These are phyloP conservation scores for Lumbricus terrestris DNA, from an alignment of 2,888 invertebrate genomes.

Conservation along the genomic window DNA sequence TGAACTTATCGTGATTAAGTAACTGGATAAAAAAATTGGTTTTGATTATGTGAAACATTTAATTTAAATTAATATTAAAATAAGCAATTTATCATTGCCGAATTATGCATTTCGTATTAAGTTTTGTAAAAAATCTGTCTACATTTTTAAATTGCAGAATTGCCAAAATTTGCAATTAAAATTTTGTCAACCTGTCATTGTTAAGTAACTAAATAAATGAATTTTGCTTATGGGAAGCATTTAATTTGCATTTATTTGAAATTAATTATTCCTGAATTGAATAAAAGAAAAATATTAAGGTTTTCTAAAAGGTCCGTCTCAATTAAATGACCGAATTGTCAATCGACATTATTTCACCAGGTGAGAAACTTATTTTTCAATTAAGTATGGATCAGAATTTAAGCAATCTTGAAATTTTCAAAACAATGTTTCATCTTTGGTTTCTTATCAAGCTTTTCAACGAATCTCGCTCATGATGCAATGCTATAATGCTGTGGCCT, in stretches of 20 bases:
- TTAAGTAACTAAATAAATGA: too few species aligned
- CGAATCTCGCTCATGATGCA: too few species aligned
- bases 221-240: too few species aligned
- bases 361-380: not conserved
- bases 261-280: not conserved
- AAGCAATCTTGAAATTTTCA: not conserved
- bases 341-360: not conserved
- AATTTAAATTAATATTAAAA: not conserved
- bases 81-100: too few species aligned
- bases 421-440: not conserved
- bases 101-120: too few species aligned
- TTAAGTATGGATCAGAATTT: slow-evolving; percentile 23
- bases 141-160: too few species aligned
- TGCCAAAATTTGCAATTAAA: too few species aligned
- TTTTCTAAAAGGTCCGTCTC: not conserved
- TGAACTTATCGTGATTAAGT: not conserved
- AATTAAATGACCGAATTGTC: not conserved
- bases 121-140: too few species aligned
- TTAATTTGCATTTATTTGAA: too few species aligned
- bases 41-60: not conserved
- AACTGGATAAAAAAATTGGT: not conserved
- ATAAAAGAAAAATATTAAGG: too few species aligned
- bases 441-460: not conserved
- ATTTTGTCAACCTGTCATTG: too few species aligned
- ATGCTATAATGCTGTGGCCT: too few species aligned